Conservation (phyloP, 2,113 vertebrate species). For the Hippocampus mohnikei region DNA sequence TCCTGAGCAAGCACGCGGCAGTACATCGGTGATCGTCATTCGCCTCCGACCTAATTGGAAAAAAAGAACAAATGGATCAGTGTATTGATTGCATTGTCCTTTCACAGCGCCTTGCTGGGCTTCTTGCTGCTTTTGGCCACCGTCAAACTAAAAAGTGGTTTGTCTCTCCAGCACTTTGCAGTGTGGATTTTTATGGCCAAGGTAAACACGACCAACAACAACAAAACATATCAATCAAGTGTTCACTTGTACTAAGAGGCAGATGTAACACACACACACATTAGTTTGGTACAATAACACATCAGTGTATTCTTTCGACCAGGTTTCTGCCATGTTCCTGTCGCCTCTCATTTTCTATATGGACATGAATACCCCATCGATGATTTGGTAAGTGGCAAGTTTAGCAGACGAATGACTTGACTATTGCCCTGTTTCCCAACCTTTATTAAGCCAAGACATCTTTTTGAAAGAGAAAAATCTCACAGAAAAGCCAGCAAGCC, state of each 20-base stretch:
- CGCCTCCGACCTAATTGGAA: background rate
- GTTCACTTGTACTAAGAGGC: background rate
- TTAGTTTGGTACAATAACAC: background rate
- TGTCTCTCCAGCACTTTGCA: slow-evolving; percentile 76
- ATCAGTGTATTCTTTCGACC: background rate
- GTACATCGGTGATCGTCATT: background rate
- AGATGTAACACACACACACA: background rate
- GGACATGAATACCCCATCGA: slow-evolving; percentile 65
- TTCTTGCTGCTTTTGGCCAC: slow-evolving; percentile 83
- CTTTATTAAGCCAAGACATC: background rate
- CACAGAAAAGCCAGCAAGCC: background rate
- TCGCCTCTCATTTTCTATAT: slow-evolving; percentile 79
- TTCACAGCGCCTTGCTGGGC: slow-evolving; percentile 82
- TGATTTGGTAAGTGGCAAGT: slow-evolving; percentile 79
- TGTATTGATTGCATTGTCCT: background rate
- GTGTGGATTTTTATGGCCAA: slow-evolving; percentile 87
- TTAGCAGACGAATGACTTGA: too few relatives aligned
- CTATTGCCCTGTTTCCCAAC: background rate
- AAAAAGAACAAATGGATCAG: background rate
- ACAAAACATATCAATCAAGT: background rate
- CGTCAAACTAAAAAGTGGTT: slow-evolving; percentile 78
- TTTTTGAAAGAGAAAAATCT: background rate
- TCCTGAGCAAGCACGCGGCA: too few relatives aligned
- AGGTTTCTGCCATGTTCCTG: slow-evolving; percentile 80
- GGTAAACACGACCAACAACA: slow-evolving; percentile 68